Conservation (phyloP, 2,113 vertebrate genomes). For the Aptenodytes forsteri region DNA sequence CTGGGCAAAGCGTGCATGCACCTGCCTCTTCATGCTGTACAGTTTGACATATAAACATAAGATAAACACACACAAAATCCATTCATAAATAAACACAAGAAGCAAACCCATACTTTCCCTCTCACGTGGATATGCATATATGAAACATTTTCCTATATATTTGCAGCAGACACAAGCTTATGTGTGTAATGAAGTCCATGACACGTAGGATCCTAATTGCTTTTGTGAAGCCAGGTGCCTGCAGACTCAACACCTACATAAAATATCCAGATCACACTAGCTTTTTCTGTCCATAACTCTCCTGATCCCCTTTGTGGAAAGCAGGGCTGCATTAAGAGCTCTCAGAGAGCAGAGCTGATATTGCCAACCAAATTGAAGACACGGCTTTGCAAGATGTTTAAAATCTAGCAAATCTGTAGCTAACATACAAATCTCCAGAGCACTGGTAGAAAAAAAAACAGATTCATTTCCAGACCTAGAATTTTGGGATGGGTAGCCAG, state of each 20-base stretch:
- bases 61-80: not conserved
- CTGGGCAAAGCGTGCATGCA: not conserved
- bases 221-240: not conserved
- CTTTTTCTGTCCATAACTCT: not conserved
- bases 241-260: not conserved
- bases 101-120: not conserved
- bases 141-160: not conserved
- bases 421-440: not conserved
- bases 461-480: not conserved
- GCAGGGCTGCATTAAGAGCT: not conserved
- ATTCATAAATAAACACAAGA: not conserved
- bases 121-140: not conserved
- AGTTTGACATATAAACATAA: not conserved
- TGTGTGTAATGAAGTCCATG: not conserved
- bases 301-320: not conserved
- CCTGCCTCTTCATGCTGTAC: not conserved
- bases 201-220: constrained; percentile 6
- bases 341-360: not conserved
- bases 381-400: not conserved
- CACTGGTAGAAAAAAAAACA: not conserved
- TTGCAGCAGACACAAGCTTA: not conserved
- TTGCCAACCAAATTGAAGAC: not conserved
- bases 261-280: not conserved
- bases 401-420: constrained; percentile 13
- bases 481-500: not conserved